Conservation (phyloP, 2,888 invertebrate genomes). For the Drosophila basisetae region DNA sequence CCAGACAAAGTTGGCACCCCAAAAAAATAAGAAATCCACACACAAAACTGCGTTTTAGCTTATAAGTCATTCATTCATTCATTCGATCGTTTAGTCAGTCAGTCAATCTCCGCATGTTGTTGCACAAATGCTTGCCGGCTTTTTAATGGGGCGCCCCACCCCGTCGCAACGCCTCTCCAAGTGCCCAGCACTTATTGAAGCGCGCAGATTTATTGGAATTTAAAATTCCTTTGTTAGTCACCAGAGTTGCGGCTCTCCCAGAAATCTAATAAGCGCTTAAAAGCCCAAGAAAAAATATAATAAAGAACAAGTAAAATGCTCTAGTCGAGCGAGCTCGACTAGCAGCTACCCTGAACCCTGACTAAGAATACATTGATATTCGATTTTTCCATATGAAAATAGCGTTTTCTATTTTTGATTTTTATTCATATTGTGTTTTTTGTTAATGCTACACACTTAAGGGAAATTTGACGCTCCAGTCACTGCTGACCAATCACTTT, state of each 20-base stretch:
- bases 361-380: background rate
- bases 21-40: constrained; percentile 5
- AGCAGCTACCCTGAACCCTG: background rate
- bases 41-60: constrained; percentile 32
- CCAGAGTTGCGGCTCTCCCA: constrained; percentile 35
- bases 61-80: constrained; percentile 20
- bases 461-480: background rate
- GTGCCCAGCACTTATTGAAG: constrained; percentile 70
- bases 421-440: background rate
- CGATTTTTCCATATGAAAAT: background rate
- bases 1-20: constrained; percentile 25
- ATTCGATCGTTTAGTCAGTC: constrained; percentile 3
- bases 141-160: constrained; percentile 18
- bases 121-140: constrained; percentile 28
- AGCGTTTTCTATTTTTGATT: background rate
- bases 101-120: constrained; percentile 14
- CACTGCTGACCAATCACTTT: background rate
- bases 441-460: background rate
- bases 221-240: constrained; percentile 70
- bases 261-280: constrained; percentile 71
- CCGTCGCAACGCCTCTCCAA: constrained; percentile 7
- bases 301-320: background rate
- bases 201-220: constrained; percentile 78
- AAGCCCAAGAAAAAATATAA: constrained; percentile 18
- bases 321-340: background rate